Conservation (phyloP, 2,888 invertebrate species). For the Sipha maydis region DNA sequence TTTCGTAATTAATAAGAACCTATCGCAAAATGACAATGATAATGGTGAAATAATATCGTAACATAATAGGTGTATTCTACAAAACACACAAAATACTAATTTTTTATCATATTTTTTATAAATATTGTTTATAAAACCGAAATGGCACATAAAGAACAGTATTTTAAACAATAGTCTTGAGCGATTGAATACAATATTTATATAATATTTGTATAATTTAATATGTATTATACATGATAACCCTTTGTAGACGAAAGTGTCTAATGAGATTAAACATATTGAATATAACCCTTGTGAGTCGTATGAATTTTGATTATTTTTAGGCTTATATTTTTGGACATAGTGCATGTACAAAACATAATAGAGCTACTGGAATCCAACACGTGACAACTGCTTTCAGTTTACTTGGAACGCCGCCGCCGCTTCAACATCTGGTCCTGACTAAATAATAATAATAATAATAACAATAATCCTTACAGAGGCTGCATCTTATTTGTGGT, state of each 20-base stretch:
- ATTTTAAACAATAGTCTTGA: not conserved
- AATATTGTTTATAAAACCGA: not conserved
- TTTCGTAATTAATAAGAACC: no score
- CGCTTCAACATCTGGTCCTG: constrained; percentile 49
- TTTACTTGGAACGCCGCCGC: constrained; percentile 5
- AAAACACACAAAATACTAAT: not conserved
- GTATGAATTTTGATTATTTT: constrained; percentile 49
- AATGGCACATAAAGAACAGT: not conserved
- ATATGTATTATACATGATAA: not conserved
- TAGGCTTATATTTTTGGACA: constrained; percentile 60
- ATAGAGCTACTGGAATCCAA: constrained; percentile 23
- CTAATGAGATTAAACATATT: not conserved
- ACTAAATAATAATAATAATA: constrained; percentile 16
- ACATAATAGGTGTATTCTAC: not conserved
- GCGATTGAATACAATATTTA: not conserved
- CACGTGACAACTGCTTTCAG: constrained; percentile 56
- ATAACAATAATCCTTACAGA: constrained; percentile 1
- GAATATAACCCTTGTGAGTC: not conserved
- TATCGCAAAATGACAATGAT: no score
- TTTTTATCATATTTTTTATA: not conserved
- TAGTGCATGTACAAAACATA: not conserved
- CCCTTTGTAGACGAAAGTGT: not conserved
- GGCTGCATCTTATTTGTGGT: not conserved
- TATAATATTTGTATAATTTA: not conserved
- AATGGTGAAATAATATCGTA: no score